Evolutionary conservation across 2,797 vertebrate species (phyloP).

Genomic region (Rhyacichthys aspro): DNA sequence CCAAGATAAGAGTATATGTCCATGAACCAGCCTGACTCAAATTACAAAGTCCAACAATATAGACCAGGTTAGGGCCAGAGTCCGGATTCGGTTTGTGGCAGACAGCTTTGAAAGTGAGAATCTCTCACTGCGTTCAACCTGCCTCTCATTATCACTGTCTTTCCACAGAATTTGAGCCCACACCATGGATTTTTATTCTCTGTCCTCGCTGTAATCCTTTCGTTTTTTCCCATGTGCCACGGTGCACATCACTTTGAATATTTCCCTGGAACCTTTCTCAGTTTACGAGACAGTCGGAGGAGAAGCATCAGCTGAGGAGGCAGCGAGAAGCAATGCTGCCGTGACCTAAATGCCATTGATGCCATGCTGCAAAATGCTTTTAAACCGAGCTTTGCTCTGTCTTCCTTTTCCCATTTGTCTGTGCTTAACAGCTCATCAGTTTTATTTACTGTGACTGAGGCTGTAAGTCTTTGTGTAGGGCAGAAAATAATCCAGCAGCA

Average conservation of each 20-base stretch:
- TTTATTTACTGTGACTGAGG: constrained; percentile 36
- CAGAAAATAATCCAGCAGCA: constrained; percentile 39
- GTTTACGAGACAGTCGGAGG: constrained; percentile 45
- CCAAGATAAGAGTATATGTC: not conserved
- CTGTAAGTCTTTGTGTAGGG: constrained; percentile 20
- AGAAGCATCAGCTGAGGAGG: constrained; percentile 38
- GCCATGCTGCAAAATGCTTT: constrained; percentile 43
- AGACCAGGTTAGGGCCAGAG: constrained; percentile 31
- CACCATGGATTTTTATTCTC: constrained; percentile 18
- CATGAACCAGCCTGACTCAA: constrained; percentile 1
- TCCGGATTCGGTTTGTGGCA: not conserved
- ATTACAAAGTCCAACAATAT: not conserved
- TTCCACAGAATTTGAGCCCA: constrained; percentile 15
- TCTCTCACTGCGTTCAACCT: constrained; percentile 14
- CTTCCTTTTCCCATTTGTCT: constrained; percentile 48
- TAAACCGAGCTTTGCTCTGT: constrained; percentile 33
- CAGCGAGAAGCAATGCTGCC: constrained; percentile 43
- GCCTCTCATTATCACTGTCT: constrained; percentile 16
- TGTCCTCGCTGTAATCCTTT: constrained; percentile 29
- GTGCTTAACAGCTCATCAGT: constrained; percentile 53
- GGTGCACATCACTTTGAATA: constrained; percentile 42
- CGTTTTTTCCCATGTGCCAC: constrained; percentile 36
- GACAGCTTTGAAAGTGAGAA: constrained; percentile 21
- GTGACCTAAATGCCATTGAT: constrained; percentile 66
- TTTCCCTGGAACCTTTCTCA: constrained; percentile 47